phyloP scores from a whole-genome alignment of 2,888 invertebrate genomes.

The Endotricha flammealis region DNA sequence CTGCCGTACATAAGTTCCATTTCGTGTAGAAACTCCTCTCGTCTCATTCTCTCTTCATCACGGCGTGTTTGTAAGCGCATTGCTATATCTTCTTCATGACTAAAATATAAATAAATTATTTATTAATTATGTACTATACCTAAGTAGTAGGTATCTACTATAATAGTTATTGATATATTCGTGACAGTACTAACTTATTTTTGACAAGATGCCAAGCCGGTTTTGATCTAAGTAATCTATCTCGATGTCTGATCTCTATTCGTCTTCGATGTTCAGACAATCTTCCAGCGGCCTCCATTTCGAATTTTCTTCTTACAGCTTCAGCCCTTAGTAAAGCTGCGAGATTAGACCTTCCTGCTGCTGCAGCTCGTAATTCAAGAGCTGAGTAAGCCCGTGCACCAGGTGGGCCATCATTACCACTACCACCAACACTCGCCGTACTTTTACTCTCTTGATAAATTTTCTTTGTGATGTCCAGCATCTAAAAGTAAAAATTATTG shows the following conservation, averaged over 20 bases:
- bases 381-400: constrained; percentile 68
- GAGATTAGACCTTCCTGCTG: constrained; percentile 77
- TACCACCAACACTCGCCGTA: constrained; percentile 40
- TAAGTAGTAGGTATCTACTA: not conserved
- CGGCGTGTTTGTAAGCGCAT: constrained; percentile 81
- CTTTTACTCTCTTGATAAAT: constrained; percentile 58
- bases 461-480: constrained; percentile 57
- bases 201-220: constrained; percentile 85
- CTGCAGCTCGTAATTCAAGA: constrained; percentile 55
- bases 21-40: constrained; percentile 82
- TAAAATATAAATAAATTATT: constrained; percentile 27
- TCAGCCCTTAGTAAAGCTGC: constrained; percentile 83
- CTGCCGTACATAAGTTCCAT: constrained; percentile 86
- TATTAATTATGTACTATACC: not conserved
- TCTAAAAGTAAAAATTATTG: constrained; percentile 40
- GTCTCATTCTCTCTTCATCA: constrained; percentile 82
- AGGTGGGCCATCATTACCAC: constrained; percentile 31
- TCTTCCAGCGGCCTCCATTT: constrained; percentile 78
- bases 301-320: constrained; percentile 79
- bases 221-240: constrained; percentile 78
- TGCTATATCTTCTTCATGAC: constrained; percentile 82
- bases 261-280: constrained; percentile 79
- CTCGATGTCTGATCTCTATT: constrained; percentile 77
- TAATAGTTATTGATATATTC: constrained; percentile 1
- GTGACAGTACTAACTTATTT: constrained; percentile 76